Evolutionary conservation across 2,888 invertebrate genomes (phyloP).

Genomic region (Chrysodeixis includens): DNA sequence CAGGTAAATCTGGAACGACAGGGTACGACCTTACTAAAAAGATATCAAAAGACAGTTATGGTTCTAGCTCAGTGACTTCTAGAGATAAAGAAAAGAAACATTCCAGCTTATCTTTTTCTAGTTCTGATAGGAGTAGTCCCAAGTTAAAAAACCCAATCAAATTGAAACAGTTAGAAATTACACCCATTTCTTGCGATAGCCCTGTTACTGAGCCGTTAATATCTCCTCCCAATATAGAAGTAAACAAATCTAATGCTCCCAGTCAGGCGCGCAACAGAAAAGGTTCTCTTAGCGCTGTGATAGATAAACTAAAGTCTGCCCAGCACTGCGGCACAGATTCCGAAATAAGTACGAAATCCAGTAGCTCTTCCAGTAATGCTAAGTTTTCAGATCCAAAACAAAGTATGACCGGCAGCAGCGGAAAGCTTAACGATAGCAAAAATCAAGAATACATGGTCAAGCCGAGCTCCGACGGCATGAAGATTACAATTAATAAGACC

Average conservation of each 20-base stretch:
- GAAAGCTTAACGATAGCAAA: constrained; percentile 86
- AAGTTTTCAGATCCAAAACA: constrained; percentile 87
- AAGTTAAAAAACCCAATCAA: constrained; percentile 92
- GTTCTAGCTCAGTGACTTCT: constrained; percentile 79
- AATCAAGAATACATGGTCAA: constrained; percentile 97
- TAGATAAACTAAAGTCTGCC: constrained; percentile 95
- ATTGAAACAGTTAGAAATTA: constrained; percentile 91
- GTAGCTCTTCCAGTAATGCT: constrained; percentile 79
- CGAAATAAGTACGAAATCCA: constrained; percentile 84
- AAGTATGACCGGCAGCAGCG: constrained; percentile 77
- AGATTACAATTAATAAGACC: constrained; percentile 97
- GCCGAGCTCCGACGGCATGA: constrained; percentile 96
- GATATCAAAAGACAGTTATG: constrained; percentile 85
- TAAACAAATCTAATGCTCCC: constrained; percentile 90
- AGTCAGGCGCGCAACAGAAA: constrained; percentile 92
- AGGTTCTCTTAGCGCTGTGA: constrained; percentile 94
- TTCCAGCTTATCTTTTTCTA: constrained; percentile 84
- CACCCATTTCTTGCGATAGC: constrained; percentile 87
- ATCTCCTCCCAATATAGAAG: constrained; percentile 88
- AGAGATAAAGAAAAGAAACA: constrained; percentile 89
- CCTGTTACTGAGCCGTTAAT: constrained; percentile 82
- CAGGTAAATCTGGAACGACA: constrained; percentile 89
- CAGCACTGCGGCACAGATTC: constrained; percentile 91
- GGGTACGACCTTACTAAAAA: constrained; percentile 89
- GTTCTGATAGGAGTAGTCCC: constrained; percentile 90